A percentile compares a stretch with the other conserved stretches of the same genome.
phyloP scores from a whole-genome alignment of 2,888 invertebrate genomes.

The Microdon myrmicae region DNA sequence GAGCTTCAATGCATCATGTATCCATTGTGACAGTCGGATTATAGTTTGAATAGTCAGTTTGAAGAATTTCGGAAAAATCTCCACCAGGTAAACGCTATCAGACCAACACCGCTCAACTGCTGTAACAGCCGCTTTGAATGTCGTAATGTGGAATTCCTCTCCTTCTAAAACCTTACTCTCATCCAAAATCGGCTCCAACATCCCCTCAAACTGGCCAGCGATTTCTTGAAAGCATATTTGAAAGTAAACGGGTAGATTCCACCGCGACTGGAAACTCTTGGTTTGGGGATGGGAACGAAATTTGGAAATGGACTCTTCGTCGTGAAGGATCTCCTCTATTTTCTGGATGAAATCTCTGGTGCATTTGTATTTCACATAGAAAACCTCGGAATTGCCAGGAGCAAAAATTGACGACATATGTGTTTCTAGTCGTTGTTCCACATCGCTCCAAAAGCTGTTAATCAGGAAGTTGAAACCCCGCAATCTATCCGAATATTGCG shows the following conservation, averaged over 20 bases:
- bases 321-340: conserved; percentile 73
- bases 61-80: conserved; percentile 86
- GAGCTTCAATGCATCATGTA: conserved; percentile 66
- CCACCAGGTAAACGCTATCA: conserved; percentile 80
- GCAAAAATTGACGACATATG: conserved; percentile 87
- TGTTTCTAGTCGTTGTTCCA: conserved; percentile 83
- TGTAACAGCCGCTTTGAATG: conserved; percentile 69
- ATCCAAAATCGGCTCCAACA: conserved; percentile 58
- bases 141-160: conserved; percentile 55
- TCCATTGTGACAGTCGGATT: conserved; percentile 83
- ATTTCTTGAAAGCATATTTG: conserved; percentile 92
- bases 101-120: conserved; percentile 77
- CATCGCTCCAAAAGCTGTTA: conserved; percentile 88
- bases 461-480: conserved; percentile 81
- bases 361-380: conserved; percentile 83
- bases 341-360: conserved; percentile 80
- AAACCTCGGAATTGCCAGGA: conserved; percentile 90
- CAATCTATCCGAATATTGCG: conserved; percentile 68
- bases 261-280: conserved; percentile 82
- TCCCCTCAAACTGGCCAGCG: conserved; percentile 71
- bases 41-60: conserved; percentile 87
- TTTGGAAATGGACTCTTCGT: conserved; percentile 70
- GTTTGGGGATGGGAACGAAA: conserved; percentile 78
- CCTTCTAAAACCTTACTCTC: conserved; percentile 53
- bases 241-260: conserved; percentile 97